Conservation (phyloP, 2,113 vertebrate genomes). For the Eubucco bourcierii region DNA sequence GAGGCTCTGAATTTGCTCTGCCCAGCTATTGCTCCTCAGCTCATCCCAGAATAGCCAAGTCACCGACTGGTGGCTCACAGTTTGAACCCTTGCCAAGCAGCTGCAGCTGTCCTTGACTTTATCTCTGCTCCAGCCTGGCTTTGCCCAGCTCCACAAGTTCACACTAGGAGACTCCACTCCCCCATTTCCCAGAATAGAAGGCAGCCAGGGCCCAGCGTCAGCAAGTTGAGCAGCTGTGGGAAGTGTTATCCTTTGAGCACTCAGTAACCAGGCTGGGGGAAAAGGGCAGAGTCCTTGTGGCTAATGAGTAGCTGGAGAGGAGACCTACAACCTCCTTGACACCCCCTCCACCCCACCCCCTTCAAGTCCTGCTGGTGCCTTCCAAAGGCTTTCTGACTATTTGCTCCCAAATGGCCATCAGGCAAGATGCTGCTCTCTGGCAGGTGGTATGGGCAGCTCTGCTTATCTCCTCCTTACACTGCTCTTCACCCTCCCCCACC, state of each 20-base stretch:
- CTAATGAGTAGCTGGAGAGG: constrained; percentile 41
- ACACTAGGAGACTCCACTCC: constrained; percentile 70
- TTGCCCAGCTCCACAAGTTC: constrained; percentile 70
- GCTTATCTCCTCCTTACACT: not conserved
- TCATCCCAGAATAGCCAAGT: constrained; percentile 62
- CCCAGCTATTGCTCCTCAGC: constrained; percentile 16
- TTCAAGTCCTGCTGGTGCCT: not conserved
- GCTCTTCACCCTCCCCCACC: not conserved
- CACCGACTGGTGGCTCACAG: constrained; percentile 62
- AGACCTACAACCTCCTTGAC: not conserved
- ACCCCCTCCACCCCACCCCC: too few relatives aligned
- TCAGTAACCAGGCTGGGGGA: constrained; percentile 52
- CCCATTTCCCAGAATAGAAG: constrained; percentile 69
- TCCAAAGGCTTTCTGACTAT: not conserved
- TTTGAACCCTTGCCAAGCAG: constrained; percentile 64
- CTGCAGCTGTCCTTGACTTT: constrained; percentile 71
- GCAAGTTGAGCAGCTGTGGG: constrained; percentile 65
- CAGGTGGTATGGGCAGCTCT: not conserved
- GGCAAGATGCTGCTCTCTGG: not conserved
- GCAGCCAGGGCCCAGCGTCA: constrained; percentile 51
- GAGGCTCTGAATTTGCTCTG: constrained; percentile 9
- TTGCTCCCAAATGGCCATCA: not conserved
- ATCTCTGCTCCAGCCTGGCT: constrained; percentile 58
- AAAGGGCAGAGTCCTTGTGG: constrained; percentile 56
- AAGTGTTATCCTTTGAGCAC: constrained; percentile 51